These are phyloP conservation scores for Lanistes nyassanus DNA, from an alignment of 1,140 invertebrate species.

Conservation along the genomic window DNA sequence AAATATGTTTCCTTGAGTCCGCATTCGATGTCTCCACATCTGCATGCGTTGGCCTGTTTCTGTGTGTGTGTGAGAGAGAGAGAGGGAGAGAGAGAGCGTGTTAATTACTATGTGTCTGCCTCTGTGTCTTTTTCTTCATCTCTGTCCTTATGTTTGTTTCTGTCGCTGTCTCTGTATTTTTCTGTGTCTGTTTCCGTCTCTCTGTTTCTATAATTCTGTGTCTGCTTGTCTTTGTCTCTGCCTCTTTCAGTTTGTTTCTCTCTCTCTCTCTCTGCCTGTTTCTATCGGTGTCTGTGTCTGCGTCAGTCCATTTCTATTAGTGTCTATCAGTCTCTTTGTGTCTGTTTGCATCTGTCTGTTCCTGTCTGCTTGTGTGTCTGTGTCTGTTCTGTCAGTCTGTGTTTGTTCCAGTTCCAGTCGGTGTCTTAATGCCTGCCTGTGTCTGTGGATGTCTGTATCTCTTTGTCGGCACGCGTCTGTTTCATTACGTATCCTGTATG, in stretches of 20 bases:
- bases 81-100: background rate
- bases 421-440: background rate
- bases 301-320: background rate
- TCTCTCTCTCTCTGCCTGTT: slow-evolving; percentile 4
- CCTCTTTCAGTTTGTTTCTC: slow-evolving; percentile 12
- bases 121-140: background rate
- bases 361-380: background rate
- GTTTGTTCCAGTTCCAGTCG: background rate
- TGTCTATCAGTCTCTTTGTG: background rate
- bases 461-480: too few relatives aligned
- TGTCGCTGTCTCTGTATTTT: background rate
- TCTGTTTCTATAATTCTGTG: background rate
- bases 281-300: slow-evolving; percentile 4
- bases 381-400: background rate
- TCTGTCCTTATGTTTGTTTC: background rate
- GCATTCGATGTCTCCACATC: background rate
- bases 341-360: background rate
- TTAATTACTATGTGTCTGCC: background rate
- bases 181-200: background rate
- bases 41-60: background rate
- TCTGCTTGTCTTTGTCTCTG: background rate
- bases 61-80: too few relatives aligned
- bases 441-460: background rate
- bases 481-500: background rate
- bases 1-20: too few relatives aligned